Evolutionary conservation across 1,140 invertebrate genomes (phyloP).

Genomic region (Periplaneta americana): DNA sequence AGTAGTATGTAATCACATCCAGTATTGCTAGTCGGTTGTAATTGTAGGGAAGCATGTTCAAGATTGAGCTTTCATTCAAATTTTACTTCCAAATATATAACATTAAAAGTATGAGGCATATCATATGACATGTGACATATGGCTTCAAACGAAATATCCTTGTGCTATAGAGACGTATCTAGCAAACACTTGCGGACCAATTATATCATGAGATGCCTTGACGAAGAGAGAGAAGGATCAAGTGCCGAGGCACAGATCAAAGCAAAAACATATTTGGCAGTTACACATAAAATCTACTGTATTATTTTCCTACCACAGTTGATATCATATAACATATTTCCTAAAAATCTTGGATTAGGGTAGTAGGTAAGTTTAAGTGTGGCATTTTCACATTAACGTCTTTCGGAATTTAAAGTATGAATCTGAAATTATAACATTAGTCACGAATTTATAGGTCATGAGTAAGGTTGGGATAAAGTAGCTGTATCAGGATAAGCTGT

Average conservation of each 20-base stretch:
- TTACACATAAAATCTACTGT: background rate
- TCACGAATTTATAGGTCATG: background rate
- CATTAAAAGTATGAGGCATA: background rate
- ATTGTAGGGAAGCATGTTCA: constrained; percentile 13
- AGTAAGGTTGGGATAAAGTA: background rate
- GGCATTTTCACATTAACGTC: background rate
- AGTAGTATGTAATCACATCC: constrained; percentile 23
- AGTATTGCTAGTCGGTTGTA: background rate
- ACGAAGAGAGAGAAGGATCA: background rate
- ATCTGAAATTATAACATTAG: background rate
- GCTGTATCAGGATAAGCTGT: background rate
- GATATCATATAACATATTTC: background rate
- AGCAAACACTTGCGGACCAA: constrained; percentile 11
- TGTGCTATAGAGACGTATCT: background rate
- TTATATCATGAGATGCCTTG: constrained; percentile 10
- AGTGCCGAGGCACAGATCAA: background rate
- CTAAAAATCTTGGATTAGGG: background rate
- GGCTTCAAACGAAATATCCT: background rate
- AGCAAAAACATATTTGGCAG: background rate
- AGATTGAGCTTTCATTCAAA: constrained; percentile 7
- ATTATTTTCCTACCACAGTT: background rate
- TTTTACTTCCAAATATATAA: background rate
- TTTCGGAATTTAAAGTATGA: background rate
- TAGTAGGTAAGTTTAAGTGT: background rate
- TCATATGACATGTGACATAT: too few relatives aligned